Conservation (phyloP, 2,888 invertebrate genomes). For the Prenolepis imparis region DNA sequence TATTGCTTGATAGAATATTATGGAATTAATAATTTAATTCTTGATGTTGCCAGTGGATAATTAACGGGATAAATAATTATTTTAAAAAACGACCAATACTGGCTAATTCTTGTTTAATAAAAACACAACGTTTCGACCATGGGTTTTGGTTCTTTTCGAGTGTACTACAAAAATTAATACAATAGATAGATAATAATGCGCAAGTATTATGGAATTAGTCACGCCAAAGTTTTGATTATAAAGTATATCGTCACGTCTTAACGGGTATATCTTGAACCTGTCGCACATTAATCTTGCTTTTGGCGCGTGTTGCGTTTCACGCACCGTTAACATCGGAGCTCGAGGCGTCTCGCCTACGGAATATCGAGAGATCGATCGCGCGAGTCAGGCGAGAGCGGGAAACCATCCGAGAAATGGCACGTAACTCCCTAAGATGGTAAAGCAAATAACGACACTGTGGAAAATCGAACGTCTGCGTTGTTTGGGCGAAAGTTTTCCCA, state of each 20-base stretch:
- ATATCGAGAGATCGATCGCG: constrained; percentile 65
- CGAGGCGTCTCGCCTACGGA: constrained; percentile 50
- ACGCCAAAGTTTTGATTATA: background rate
- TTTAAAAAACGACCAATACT: too few species aligned
- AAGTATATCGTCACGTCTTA: background rate
- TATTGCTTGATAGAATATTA: background rate
- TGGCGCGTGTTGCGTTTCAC: constrained; percentile 49
- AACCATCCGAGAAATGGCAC: constrained; percentile 32
- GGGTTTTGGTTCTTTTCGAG: too few species aligned
- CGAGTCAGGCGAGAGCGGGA: constrained; percentile 24
- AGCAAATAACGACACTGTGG: constrained; percentile 63
- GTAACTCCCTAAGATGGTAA: constrained; percentile 60
- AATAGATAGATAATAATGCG: too few species aligned
- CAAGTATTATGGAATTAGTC: background rate
- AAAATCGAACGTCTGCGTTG: constrained; percentile 61
- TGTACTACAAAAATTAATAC: too few species aligned
- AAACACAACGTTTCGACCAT: too few species aligned
- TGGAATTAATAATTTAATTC: too few species aligned
- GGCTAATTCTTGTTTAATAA: too few species aligned
- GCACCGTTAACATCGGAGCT: background rate
- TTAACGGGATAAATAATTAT: too few species aligned
- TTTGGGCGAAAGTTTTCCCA: constrained; percentile 67
- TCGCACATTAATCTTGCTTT: constrained; percentile 63
- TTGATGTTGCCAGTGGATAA: too few species aligned
- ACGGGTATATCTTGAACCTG: constrained; percentile 27